Conservation (phyloP, 2,797 vertebrate species). For the Xyrichtys novacula region DNA sequence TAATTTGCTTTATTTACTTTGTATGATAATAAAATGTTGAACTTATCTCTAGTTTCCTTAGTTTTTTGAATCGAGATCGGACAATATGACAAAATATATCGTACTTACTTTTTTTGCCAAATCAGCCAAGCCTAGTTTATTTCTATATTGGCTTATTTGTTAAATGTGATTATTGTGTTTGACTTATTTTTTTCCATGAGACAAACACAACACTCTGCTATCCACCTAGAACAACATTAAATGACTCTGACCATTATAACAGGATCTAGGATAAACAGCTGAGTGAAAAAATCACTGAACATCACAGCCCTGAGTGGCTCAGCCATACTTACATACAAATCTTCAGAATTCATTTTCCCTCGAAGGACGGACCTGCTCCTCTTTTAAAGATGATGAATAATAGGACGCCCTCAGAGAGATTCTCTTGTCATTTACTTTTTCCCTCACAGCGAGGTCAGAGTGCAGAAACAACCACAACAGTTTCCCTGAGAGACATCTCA, state of each 20-base stretch:
- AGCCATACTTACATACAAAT: background rate
- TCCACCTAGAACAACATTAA: slow-evolving; percentile 17
- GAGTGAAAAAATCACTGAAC: slow-evolving; percentile 15
- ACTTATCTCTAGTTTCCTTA: too few species aligned
- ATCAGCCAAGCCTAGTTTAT: too few species aligned
- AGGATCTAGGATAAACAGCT: slow-evolving; percentile 24
- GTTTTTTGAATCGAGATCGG: too few species aligned
- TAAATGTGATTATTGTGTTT: background rate
- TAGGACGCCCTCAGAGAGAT: slow-evolving; percentile 18
- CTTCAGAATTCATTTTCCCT: background rate
- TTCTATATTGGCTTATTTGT: background rate
- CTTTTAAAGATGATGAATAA: slow-evolving; percentile 21
- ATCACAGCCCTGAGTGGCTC: slow-evolving; percentile 9
- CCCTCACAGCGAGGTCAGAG: slow-evolving; percentile 10
- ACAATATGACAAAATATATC: too few species aligned
- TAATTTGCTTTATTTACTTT: too few species aligned
- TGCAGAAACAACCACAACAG: slow-evolving; percentile 1
- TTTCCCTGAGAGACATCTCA: slow-evolving; percentile 2
- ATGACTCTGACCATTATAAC: slow-evolving; percentile 37
- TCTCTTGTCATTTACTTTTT: slow-evolving; percentile 9
- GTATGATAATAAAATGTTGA: too few species aligned
- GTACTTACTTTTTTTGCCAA: too few species aligned
- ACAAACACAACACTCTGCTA: background rate
- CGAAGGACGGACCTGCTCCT: background rate
- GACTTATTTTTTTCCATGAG: background rate